A percentile compares a stretch with the other conserved stretches of the same genome.
phyloP scores from a whole-genome alignment of 2,113 vertebrate genomes.

The Zosterops borbonicus region DNA sequence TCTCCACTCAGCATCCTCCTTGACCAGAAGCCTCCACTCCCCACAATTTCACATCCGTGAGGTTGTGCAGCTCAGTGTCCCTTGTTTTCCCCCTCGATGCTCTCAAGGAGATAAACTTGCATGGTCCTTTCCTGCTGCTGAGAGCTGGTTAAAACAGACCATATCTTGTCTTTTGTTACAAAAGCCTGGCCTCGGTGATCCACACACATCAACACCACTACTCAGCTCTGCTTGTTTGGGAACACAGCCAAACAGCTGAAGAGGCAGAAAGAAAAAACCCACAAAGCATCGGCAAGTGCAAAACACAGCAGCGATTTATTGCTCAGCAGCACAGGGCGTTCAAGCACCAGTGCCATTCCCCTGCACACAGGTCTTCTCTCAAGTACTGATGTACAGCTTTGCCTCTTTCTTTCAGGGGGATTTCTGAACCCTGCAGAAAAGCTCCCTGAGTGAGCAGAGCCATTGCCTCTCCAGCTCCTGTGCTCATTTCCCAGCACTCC shows the following conservation, averaged over 20 bases:
- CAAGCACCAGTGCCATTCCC: background rate
- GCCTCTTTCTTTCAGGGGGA: background rate
- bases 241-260: background rate
- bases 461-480: background rate
- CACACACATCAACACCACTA: background rate
- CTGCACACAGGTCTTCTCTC: background rate
- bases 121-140: too few relatives aligned
- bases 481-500: background rate
- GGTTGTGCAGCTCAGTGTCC: background rate
- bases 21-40: background rate
- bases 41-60: background rate
- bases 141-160: background rate
- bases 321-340: background rate
- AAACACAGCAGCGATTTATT: background rate
- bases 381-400: background rate
- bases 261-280: conserved; percentile 23
- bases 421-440: background rate
- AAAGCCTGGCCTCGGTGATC: background rate
- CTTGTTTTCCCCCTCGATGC: background rate
- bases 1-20: background rate
- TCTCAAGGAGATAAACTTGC: background rate
- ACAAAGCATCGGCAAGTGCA: background rate
- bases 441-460: background rate
- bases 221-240: conserved; percentile 8
- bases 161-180: background rate